Evolutionary conservation across 2,888 invertebrate species (phyloP), one percentile per base, ranked within the genome.

Genomic region (Parthenolecanium corni): DNA sequence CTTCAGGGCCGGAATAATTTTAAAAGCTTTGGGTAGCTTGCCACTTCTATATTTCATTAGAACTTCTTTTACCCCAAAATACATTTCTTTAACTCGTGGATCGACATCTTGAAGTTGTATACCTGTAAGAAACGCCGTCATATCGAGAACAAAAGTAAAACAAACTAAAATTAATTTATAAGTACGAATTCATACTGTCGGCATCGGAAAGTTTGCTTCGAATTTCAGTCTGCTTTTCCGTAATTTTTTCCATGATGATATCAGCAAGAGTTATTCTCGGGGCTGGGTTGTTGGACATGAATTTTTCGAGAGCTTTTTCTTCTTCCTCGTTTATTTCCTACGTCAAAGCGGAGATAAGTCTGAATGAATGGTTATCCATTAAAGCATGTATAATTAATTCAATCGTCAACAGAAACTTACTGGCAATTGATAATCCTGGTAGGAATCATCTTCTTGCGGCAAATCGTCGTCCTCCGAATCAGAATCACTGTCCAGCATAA

Each of bases 1-100:
- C 64, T 81, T 80, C 64, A 96, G 77, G 72, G 84, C 84, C 2
- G 97, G 97, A 66, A 98, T 83, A 71, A 95, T 85, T 79, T 99
- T 98, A 73, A 98, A 97, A 1, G 96, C 94, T 74, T 98, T 97
- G 0, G 98, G 98, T 38, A 99, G 77, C 77, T 94, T 95, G 23
- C 98, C 98, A 72, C 90, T 92, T 66, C 97, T 81, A 73, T 96
- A 98, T 69, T 85, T 86, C 1, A 74, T 69, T 69, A 99, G 78
- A 2, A 97, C 88, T 73, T 89, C 85, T 67, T 88, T 77, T 0
- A 97, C 91, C 62, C 90, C 89, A 75, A 88, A 86, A 75, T 92
- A 97, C 87, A 96, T 86, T 62, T 84, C 79, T 31, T 66, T 66
- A 67, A 80, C 80, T 58, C 81, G 77, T 1, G 89, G 87, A 76